Evolutionary conservation across 35 echinoderm and acorn worm species (phyloP).

Genomic region (Chiridota heheva): DNA sequence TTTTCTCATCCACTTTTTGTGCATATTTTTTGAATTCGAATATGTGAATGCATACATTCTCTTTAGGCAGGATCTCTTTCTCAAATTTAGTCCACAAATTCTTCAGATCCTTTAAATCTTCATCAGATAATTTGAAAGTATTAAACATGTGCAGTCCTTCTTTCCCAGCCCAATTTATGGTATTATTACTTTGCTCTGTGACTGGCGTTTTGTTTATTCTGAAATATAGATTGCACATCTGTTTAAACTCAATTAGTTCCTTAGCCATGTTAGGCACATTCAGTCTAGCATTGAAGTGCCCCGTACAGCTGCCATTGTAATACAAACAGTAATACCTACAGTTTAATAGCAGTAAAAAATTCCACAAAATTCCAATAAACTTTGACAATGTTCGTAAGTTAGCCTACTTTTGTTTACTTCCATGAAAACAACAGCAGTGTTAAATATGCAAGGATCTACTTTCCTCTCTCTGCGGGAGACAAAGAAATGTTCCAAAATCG

Average conservation of each 20-base stretch:
- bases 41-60: slow-evolving; percentile 10
- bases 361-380: too few species aligned
- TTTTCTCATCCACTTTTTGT: slow-evolving; percentile 22
- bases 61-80: slow-evolving; percentile 17
- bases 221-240: slow-evolving; percentile 13
- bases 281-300: background rate
- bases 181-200: slow-evolving; percentile 16
- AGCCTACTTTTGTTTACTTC: too few species aligned
- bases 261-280: slow-evolving; percentile 13
- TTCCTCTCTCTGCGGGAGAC: too few species aligned
- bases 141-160: slow-evolving; percentile 15
- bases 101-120: background rate
- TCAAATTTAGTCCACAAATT: background rate
- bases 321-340: too few species aligned
- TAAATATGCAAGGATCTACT: too few species aligned
- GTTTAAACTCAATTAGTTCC: slow-evolving; percentile 16
- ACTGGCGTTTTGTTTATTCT: slow-evolving; percentile 21
- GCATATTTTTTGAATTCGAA: slow-evolving; percentile 17
- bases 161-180: background rate
- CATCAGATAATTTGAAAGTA: slow-evolving; percentile 8
- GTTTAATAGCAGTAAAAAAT: too few species aligned
- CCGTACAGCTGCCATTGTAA: background rate
- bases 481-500: too few species aligned
- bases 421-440: too few species aligned
- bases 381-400: too few species aligned